Base-by-base conservation (phyloP, 2,113 vertebrate species). In the Prunella fulvescens region DNA sequence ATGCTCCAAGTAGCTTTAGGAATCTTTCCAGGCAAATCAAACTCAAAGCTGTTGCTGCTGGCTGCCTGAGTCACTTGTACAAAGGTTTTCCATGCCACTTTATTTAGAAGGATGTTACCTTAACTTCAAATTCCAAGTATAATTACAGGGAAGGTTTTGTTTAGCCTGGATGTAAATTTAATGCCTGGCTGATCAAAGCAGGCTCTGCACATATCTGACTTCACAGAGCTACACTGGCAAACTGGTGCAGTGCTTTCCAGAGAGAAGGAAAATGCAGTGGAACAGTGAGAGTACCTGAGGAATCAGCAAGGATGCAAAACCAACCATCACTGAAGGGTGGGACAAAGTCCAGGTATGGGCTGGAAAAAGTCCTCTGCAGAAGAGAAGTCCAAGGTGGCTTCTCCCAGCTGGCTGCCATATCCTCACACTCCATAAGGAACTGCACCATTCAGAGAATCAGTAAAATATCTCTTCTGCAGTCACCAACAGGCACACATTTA, bases 41-140 rank as follows among this genome's bases (percentile, higher is more conserved):
- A 74, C 67, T 88, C 89, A 91, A 81, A 91, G 81, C 56, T 84
- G 35, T 65, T 89, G 92, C 83, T 93, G 51, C 56, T 84, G 83
- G 65, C 80, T 95, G 80, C 31, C 56, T 67, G 60, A 78, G 50
- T 93, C 86, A 81, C 64, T 86, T 65, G 42, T 44, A 56, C 64
- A 86, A 88, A 94, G 35, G 72, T 83, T 92, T 92, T 83, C 90
- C 86, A 40, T 28, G 42, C 20, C 56, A 65, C 39, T 90, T 86
- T 13, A 60, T 73, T 86, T 88, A 54, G 71, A 86, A 71, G 69
- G 69, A 71, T 86, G 72, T 64, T 88, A 74, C 47, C 47, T 81
- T 50, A 74, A 77, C 80, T 94, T 86, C 39, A 58, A 3, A 81
- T 96, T 93, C 83, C 53, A 81, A 78, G 47, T 69, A 42, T 74